A percentile compares a stretch with the other conserved stretches of the same genome.
Evolutionary conservation across 2,113 vertebrate genomes (phyloP).

Genomic region (Butastur rufipennis): DNA sequence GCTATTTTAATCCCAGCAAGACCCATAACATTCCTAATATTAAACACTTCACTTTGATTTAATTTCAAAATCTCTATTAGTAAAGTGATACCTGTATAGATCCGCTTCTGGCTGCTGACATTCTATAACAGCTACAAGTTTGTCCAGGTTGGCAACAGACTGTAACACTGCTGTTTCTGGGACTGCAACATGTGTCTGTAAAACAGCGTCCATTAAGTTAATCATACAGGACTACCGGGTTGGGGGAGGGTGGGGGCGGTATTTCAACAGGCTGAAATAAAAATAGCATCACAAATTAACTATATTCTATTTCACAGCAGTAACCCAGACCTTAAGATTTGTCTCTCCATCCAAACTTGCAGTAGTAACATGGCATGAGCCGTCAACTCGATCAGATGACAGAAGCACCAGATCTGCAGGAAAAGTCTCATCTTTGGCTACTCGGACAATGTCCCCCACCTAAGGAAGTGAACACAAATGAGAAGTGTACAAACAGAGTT

Average conservation of each 20-base stretch:
- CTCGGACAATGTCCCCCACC: constrained; percentile 97
- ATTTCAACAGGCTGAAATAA: not conserved
- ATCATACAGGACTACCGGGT: not conserved
- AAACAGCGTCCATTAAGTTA: not conserved
- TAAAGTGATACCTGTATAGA: constrained; percentile 85
- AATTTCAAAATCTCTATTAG: not conserved
- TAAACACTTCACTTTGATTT: not conserved
- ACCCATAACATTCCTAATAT: not conserved
- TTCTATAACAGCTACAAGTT: constrained; percentile 90
- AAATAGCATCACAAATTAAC: not conserved
- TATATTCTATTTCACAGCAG: not conserved
- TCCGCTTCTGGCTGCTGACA: constrained; percentile 97
- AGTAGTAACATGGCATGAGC: constrained; percentile 95
- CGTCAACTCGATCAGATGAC: constrained; percentile 89
- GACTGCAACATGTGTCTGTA: constrained; percentile 88
- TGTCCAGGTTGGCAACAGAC: constrained; percentile 87
- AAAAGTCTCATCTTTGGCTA: constrained; percentile 98
- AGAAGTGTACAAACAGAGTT: not conserved
- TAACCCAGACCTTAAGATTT: constrained; percentile 87
- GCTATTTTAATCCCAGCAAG: not conserved
- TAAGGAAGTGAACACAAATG: constrained; percentile 21
- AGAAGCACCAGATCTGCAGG: constrained; percentile 92
- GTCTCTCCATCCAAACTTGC: constrained; percentile 97
- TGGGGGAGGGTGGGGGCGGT: too few relatives aligned
- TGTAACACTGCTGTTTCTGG: constrained; percentile 92